Conservation (phyloP, 2,888 invertebrate species). For the Arrhopalites spinosus region DNA sequence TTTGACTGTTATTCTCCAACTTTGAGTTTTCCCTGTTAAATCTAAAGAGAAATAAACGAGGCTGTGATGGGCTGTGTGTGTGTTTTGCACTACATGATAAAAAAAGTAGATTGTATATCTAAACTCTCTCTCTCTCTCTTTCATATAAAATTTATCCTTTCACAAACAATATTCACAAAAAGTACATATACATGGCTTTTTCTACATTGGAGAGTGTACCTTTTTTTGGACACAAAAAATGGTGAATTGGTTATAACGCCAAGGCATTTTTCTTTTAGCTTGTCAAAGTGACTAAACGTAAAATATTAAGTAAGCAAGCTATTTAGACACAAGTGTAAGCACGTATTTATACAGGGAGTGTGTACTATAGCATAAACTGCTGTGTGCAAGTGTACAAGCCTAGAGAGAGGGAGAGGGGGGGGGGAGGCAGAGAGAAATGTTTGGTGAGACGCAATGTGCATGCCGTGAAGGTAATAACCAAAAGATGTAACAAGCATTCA, state of each 20-base stretch:
- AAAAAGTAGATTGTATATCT: neutral
- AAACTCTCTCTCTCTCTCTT: neutral
- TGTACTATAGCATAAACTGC: no score
- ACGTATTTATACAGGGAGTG: neutral
- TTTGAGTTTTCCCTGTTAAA: no score
- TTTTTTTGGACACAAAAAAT: neutral
- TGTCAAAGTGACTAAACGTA: slow-evolving; percentile 4
- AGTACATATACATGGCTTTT: no score
- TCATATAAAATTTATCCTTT: no score
- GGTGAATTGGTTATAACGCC: neutral
- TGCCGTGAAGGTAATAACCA: neutral
- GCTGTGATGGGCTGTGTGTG: neutral
- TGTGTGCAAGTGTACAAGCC: neutral
- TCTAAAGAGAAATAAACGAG: neutral
- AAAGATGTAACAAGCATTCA: neutral
- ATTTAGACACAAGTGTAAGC: neutral
- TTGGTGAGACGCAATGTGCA: neutral
- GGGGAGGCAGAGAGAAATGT: neutral
- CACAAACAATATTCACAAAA: no score
- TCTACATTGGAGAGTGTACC: no score
- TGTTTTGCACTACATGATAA: no score
- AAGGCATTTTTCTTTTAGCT: neutral
- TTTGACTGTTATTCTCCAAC: no score
- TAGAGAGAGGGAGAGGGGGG: neutral
- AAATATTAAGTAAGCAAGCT: neutral